A percentile compares a stretch with the other conserved stretches of the same genome.
These are phyloP conservation scores for Cygnus atratus DNA, from an alignment of 2,113 vertebrate species.

Conservation along the genomic window DNA sequence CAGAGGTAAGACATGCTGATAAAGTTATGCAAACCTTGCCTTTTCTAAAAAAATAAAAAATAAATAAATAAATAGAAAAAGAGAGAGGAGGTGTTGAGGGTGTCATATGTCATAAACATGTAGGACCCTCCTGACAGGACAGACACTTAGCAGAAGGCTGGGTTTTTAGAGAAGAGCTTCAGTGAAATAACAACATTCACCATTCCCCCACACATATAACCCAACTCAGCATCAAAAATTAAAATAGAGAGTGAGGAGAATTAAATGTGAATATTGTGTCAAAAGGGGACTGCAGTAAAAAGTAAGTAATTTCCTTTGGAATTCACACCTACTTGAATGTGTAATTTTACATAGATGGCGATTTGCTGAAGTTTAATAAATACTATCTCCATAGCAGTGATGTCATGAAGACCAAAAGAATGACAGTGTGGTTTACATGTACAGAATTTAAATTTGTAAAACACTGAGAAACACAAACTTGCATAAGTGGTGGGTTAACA, in stretches of 20 bases:
- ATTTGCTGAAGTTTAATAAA: background rate
- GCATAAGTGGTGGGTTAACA: background rate
- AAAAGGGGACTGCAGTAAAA: conserved; percentile 20
- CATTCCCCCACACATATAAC: background rate
- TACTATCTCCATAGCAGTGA: background rate
- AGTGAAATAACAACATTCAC: background rate
- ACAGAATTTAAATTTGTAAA: background rate
- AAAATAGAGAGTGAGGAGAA: conserved; percentile 14
- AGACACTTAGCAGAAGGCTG: background rate
- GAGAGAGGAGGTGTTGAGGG: background rate
- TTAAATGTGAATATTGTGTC: conserved; percentile 50
- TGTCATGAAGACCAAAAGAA: conserved; percentile 23
- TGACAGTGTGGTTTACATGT: background rate
- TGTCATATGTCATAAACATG: background rate
- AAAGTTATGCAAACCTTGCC: background rate
- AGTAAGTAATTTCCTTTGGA: conserved; percentile 28
- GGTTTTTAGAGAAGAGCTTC: background rate
- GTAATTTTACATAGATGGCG: conserved; percentile 37
- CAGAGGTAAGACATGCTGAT: background rate
- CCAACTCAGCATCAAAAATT: background rate
- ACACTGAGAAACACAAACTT: background rate
- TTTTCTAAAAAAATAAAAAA: background rate
- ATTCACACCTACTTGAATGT: conserved; percentile 42
- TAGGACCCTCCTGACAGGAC: background rate
- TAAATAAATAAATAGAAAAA: background rate